Percentiles rank a stretch among this genome's conserved stretches.
Evolutionary conservation across 2,113 vertebrate genomes (phyloP).

Genomic region (Puntigrus tetrazona): DNA sequence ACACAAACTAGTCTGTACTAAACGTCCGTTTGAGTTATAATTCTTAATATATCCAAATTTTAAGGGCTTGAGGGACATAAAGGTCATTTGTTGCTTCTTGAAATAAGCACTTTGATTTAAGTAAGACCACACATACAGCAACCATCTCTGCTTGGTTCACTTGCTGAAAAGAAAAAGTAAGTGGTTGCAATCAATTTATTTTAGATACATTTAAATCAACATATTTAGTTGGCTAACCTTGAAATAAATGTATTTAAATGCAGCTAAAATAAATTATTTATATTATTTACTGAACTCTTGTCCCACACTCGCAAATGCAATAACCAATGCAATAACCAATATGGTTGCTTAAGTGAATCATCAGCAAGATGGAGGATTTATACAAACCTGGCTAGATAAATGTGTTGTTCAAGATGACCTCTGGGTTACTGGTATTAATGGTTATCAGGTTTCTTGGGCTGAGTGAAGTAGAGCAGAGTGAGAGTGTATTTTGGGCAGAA

Average conservation of each 20-base stretch:
- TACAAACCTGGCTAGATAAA: conserved; percentile 42
- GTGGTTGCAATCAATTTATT: too few relatives aligned
- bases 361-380: conserved; percentile 19
- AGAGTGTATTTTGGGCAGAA: neutral
- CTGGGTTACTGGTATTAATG: neutral
- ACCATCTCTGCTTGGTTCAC: neutral
- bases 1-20: conserved; percentile 29
- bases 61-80: neutral
- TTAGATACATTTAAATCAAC: too few relatives aligned
- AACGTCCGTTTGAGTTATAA: conserved; percentile 13
- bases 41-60: conserved; percentile 1
- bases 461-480: neutral
- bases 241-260: too few relatives aligned
- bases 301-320: neutral
- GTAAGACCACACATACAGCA: neutral
- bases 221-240: too few relatives aligned
- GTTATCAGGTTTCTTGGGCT: conserved; percentile 6
- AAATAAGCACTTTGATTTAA: neutral
- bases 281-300: too few relatives aligned
- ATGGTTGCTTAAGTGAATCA: conserved; percentile 6
- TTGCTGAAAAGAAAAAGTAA: too few relatives aligned
- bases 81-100: conserved; percentile 20
- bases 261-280: too few relatives aligned
- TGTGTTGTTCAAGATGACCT: conserved; percentile 32
- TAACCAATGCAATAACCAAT: neutral